phyloP scores from a whole-genome alignment of 2,797 vertebrate species.

The Eospalax fontanierii region DNA sequence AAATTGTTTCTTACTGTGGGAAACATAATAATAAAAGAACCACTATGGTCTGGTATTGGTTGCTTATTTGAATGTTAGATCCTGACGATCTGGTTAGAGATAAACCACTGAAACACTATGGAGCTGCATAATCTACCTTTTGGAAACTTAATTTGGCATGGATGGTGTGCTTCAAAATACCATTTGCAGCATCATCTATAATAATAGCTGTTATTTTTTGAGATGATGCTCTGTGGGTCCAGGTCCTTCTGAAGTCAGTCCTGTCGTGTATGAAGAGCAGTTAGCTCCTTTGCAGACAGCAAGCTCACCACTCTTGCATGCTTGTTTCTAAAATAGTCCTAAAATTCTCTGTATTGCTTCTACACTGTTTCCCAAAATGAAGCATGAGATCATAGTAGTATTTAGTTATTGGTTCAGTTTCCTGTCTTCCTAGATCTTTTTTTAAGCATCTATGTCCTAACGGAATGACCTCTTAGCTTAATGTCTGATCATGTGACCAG shows the following conservation, averaged over 20 bases:
- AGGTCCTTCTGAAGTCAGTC: conserved; percentile 85
- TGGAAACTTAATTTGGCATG: conserved; percentile 65
- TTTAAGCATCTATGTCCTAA: conserved; percentile 88
- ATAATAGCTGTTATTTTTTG: conserved; percentile 81
- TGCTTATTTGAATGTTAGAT: conserved; percentile 16
- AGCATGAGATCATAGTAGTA: conserved; percentile 90
- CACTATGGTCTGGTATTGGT: background rate
- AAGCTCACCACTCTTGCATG: conserved; percentile 86
- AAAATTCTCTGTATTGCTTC: conserved; percentile 90
- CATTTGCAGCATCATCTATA: conserved; percentile 76
- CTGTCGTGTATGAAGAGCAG: conserved; percentile 85
- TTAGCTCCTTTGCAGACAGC: conserved; percentile 88
- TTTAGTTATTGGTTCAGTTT: conserved; percentile 90
- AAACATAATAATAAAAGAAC: conserved; percentile 34
- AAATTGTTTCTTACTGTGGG: conserved; percentile 50
- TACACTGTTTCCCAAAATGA: conserved; percentile 88
- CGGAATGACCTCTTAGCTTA: conserved; percentile 83
- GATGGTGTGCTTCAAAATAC: conserved; percentile 70
- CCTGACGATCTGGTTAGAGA: conserved; percentile 22
- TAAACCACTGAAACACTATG: conserved; percentile 23
- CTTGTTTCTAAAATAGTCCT: conserved; percentile 90
- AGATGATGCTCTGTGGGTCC: conserved; percentile 84
- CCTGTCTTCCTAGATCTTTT: conserved; percentile 89
- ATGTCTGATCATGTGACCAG: conserved; percentile 86
- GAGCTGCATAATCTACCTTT: conserved; percentile 65